Evolutionary conservation across 2,797 vertebrate genomes (phyloP), one percentile per base, ranked within the genome.

Genomic region (Acestrorhynchus altus): DNA sequence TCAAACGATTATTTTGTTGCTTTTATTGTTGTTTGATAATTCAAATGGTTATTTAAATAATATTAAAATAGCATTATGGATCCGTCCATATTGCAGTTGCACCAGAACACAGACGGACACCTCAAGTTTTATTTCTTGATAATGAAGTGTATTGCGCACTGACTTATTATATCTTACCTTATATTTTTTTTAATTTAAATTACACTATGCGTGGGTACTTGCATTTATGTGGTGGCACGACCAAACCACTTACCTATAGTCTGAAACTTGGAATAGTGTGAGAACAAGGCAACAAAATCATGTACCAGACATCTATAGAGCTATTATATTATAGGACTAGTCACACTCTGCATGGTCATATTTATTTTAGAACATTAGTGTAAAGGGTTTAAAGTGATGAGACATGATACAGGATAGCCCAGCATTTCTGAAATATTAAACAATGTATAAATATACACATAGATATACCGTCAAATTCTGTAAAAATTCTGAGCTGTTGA

Each of bases 301-400:
- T 35, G 31, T 35, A 35, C 31, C 31, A 35, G 6, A 35, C 2
- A 11, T 22, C 12, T 74, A 64, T 52, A 24, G 61, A n/a, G 18
- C 24, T 39, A 46, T 28, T 7, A 9, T 35, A 4, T n/a, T n/a
- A 35, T 6, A 35, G 31, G 31, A 2, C 31, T 35, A 35, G 31
- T 35, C 31, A 2, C 31, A 35, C 6, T 35, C 6, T 35, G 31
- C 6, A 35, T 35, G 6, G 6, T 35, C 31, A 35, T 35, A 35
- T 51, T 6, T 8, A 2, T 26, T 64, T 31, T 31, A 40, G 1
- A 1, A 42, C 28, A 72, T 59, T 40, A 22, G 31, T 63, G 18
- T 26, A 49, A n/a, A 24, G 26, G 35, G 46, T 74, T 67, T 26
- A 46, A 35, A 51, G 35, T n/a, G 69, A 63, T 31, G 24, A 40